Percentiles rank a stretch among this genome's conserved stretches.
Evolutionary conservation across 2,888 invertebrate genomes (phyloP).

Genomic region (Celastrina argiolus): DNA sequence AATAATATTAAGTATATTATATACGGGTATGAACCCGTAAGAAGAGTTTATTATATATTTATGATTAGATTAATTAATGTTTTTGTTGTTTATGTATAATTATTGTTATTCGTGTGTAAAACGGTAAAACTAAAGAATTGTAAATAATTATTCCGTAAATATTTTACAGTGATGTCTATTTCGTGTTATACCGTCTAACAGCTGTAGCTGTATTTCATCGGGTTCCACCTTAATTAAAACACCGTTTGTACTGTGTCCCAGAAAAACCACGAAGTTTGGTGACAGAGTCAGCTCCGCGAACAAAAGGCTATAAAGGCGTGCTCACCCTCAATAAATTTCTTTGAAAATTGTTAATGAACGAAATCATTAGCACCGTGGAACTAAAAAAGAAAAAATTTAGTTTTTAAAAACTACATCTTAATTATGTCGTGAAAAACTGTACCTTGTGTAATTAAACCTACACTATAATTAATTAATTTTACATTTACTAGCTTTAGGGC

Average conservation of each 20-base stretch:
- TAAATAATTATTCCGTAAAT: too few species aligned
- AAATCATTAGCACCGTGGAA: conserved; percentile 34
- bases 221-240: background rate
- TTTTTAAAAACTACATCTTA: background rate
- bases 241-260: conserved; percentile 28
- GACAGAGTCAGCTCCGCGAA: conserved; percentile 29
- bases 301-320: conserved; percentile 34
- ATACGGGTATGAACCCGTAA: too few species aligned
- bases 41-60: too few species aligned
- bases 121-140: too few species aligned
- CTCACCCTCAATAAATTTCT: conserved; percentile 34
- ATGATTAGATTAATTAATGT: too few species aligned
- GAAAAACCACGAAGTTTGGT: conserved; percentile 31
- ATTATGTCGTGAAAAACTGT: background rate
- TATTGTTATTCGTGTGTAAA: too few species aligned
- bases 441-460: too few species aligned
- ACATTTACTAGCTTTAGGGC: background rate
- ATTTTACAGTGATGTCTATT: too few species aligned
- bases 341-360: conserved; percentile 39
- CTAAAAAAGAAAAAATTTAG: background rate
- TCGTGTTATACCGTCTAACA: too few species aligned
- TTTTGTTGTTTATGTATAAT: too few species aligned
- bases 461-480: background rate
- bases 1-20: too few species aligned
- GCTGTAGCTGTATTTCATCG: too few species aligned